Base-by-base conservation (phyloP, 2,888 invertebrate genomes). In the Erynnis tages region DNA sequence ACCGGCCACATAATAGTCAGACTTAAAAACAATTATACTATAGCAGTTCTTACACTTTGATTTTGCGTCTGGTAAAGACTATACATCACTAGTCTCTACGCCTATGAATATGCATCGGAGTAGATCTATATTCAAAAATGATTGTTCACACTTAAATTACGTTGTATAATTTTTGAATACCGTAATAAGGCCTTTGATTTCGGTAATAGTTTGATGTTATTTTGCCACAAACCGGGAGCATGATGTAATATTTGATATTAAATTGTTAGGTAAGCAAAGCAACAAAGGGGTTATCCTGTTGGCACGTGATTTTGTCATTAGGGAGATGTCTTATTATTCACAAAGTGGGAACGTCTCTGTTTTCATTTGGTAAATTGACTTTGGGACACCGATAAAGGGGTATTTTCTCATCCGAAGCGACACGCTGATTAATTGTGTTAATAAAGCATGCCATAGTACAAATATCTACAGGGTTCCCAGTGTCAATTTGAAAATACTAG, bases 241-340 rank as follows among this genome's bases (percentile, higher is more conserved):
- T 32, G 40, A 49, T 49, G 32, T 49, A 55, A 55, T 58, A 60
- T 59, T 59, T 54, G 57, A 55, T 54, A 48, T 53, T 48, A 54
- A 43, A 53, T 56, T 58, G 56, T 56, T 54, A 44, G 54, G 54
- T 50, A 49, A 56, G 47, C 47, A 55, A 61, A 61, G 54, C 54
- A 55, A 61, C 62, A 62, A 58, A 57, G 61, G 58, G 65, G 61
- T 64, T 56, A 61, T 58, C 66, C 57, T 48, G 64, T 58, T 59
- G 66, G 66, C 67, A 69, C 67, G 75, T 74, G 77, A 79, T 74
- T 75, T 71, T 70, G 74, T 76, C 79, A 76, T 76, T 67, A 67
- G 77, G 75, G 80, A 78, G 76, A 77, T 76, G 73, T 81, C 79
- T 77, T 76, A 79, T 80, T 81, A 82, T 80, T 77, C 73, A 71